Evolutionary conservation across 2,797 vertebrate genomes (phyloP).

Genomic region (Oreortyx pictus): DNA sequence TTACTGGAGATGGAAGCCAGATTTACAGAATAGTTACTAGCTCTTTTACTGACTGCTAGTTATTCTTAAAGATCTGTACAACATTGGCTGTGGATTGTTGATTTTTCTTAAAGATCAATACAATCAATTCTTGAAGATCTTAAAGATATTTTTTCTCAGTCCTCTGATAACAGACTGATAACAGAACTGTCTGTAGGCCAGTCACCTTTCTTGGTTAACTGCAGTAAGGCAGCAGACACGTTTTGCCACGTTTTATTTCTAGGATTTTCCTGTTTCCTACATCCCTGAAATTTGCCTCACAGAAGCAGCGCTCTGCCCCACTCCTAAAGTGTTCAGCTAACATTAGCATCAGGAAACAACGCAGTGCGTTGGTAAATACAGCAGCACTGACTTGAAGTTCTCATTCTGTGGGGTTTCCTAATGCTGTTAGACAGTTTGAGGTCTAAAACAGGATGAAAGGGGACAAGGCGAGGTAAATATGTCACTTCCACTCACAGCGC

Average conservation of each 20-base stretch:
- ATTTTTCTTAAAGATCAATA: background rate
- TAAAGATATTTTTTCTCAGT: background rate
- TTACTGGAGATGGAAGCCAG: background rate
- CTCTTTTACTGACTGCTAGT: background rate
- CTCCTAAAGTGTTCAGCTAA: conserved; percentile 6
- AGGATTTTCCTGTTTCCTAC: background rate
- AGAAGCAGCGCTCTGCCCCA: background rate
- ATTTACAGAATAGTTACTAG: background rate
- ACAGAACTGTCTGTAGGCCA: background rate
- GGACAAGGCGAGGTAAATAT: conserved; percentile 71
- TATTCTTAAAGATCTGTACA: background rate
- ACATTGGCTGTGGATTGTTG: too few species aligned
- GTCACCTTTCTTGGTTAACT: background rate
- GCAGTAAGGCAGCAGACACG: background rate
- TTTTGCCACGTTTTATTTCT: background rate
- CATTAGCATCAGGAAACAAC: conserved; percentile 10
- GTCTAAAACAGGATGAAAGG: conserved; percentile 55
- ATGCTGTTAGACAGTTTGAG: conserved; percentile 65
- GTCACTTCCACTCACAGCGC: conserved; percentile 59
- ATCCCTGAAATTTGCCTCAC: background rate
- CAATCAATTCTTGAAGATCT: background rate
- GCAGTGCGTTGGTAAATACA: conserved; percentile 13
- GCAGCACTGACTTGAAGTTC: conserved; percentile 42
- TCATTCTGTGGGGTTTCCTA: conserved; percentile 44
- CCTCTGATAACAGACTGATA: background rate